A percentile compares a stretch with the other conserved stretches of the same genome.
Evolutionary conservation across 2,113 vertebrate species (phyloP).

Genomic region (Gracilinanus agilis): DNA sequence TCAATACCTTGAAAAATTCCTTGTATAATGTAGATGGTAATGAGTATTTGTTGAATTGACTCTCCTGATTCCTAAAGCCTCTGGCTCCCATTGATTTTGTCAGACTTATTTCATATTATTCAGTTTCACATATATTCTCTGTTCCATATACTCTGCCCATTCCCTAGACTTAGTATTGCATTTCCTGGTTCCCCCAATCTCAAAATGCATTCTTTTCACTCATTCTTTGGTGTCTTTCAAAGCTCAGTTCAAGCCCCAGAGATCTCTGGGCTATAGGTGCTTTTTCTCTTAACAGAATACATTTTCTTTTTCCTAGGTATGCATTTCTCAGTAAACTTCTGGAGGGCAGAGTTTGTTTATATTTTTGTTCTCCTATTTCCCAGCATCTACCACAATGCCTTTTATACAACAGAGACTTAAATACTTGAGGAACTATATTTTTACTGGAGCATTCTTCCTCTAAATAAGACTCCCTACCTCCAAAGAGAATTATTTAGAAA

Average conservation of each 20-base stretch:
- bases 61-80: not conserved
- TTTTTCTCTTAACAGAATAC: not conserved
- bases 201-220: not conserved
- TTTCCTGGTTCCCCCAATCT: not conserved
- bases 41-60: not conserved
- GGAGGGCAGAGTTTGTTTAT: not conserved
- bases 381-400: not conserved
- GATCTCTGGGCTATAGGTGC: not conserved
- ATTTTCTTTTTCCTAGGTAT: not conserved
- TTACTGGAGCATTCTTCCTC: not conserved
- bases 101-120: not conserved
- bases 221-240: not conserved
- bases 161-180: not conserved
- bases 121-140: not conserved
- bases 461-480: not conserved
- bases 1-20: not conserved
- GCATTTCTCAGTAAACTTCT: not conserved
- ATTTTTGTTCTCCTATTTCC: not conserved
- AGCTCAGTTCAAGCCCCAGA: not conserved
- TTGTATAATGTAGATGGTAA: not conserved
- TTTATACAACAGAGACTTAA: not conserved
- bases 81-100: not conserved
- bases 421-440: not conserved
- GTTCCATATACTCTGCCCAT: not conserved
- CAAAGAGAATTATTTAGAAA: not conserved